Base-by-base conservation (phyloP, 2,888 invertebrate species). In the Argyresthia goedartella region DNA sequence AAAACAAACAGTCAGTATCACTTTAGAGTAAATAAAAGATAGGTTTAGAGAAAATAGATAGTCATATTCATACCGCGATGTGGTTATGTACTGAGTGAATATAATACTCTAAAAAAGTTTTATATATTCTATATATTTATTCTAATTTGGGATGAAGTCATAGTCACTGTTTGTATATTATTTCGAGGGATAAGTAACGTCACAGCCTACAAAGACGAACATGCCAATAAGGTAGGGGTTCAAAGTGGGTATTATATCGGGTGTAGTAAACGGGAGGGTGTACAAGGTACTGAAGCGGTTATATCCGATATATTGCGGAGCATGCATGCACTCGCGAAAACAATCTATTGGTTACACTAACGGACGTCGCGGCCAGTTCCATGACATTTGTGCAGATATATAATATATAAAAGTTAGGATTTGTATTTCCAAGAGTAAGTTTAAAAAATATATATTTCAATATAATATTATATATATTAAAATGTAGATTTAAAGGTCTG, bases 1-100 rank as follows among this genome's bases (percentile, higher is more conserved):
- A 81, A 85, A 82, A 71, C 86, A 86, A 86, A 86, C 86, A 86
- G 86, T 85, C 86, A 86, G 84, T 86, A 86, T 86, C 86, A 86
- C 85, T 85, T 51, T 78, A 71, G 47, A 42, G 33, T 45, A 53
- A 50, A 73, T 71, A 75, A 85, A 77, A 68, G 80, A 82, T 77
- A 84, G 76, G 81, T 25, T 25, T 25, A 25, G 25, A 71, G 81
- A 70, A 76, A 56, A 79, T 75, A 76, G 69, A 79, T 62, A 81
- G 80, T 76, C 78, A 81, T 82, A 82, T 82, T 77, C 75, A 79
- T 82, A 80, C 71, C 81, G 78, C 80, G 71, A 69, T 81, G 82
- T 82, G 69, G 66, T 73, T 73, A 73, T 79, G 81, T 81, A 50
- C 45, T 71, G 59, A 78, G 77, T 77, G 67, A 60, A 61, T 52